Evolutionary conservation across 2,888 invertebrate species (phyloP), one percentile per base, ranked within the genome.

Genomic region (Alviniconcha strummeri): DNA sequence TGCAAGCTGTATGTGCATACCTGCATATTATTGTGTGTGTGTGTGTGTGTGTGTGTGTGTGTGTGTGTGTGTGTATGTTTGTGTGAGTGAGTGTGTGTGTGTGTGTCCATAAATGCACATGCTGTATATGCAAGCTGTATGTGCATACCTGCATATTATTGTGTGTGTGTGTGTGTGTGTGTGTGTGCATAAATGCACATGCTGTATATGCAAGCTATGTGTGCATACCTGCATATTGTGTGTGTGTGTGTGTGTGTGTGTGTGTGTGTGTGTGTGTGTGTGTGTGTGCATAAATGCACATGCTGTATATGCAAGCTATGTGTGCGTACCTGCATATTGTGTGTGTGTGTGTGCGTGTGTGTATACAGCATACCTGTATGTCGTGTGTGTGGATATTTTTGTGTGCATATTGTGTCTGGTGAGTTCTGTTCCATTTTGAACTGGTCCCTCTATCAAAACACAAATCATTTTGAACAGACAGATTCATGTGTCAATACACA

Each of bases 201-300:
- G 67, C 13, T 13, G 4, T 67, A 13, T n/a, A 67, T 67, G n/a
- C 67, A 67, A 67, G 9, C 67, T 17, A 67, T n/a, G 9, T 67
- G 15, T n/a, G 67, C 36, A 8, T 67, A 5, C 15, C 5, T 13
- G n/a, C 67, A 8, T 13, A 67, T n/a, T 13, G 67, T 67, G 67
- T 67, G n/a, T 67, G 67, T 67, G 67, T 67, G 67, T 67, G 67
- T 67, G 64, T 71, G 17, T 71, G 71, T 71, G 71, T 71, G 71
- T 71, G 71, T 71, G 71, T 71, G 71, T 71, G 71, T 71, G 71
- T 71, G 71, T 71, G 71, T 71, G 71, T 67, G 67, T 11, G 67
- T n/a, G 13, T 11, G n/a, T 11, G 67, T n/a, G 0, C 67, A n/a
- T n/a, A 64, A 64, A 13, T 64, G 64, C 15, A 64, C 15, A 15